Percentiles rank a stretch among this genome's conserved stretches.
Evolutionary conservation across 2,888 invertebrate genomes (phyloP).

Genomic region (Troides aeacus): DNA sequence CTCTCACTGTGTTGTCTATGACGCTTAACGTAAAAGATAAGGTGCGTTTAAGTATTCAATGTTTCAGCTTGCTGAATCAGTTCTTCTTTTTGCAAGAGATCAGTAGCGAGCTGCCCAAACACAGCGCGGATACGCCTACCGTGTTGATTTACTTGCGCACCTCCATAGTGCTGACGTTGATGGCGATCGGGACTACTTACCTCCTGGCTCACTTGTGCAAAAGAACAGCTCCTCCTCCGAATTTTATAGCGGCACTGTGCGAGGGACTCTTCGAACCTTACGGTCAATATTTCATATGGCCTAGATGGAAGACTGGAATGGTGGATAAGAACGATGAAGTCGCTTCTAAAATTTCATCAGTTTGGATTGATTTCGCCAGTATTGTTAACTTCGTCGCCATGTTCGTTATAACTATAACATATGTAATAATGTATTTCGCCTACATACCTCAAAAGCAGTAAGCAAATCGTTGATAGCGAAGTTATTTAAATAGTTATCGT

Average conservation of each 20-base stretch:
- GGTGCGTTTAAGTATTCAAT: constrained; percentile 40
- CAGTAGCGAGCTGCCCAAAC: constrained; percentile 40
- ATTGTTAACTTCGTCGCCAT: constrained; percentile 16
- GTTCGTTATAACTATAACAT: constrained; percentile 8
- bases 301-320: constrained; percentile 38
- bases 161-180: constrained; percentile 43
- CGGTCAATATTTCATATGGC: constrained; percentile 39
- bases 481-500: no score
- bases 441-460: constrained; percentile 8
- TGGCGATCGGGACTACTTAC: constrained; percentile 40
- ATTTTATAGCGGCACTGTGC: constrained; percentile 40
- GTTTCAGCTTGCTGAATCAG: constrained; percentile 45
- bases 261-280: constrained; percentile 36
- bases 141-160: constrained; percentile 46
- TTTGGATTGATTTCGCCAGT: constrained; percentile 16
- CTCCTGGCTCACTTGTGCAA: constrained; percentile 11
- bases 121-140: constrained; percentile 41
- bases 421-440: neutral
- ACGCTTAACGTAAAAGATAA: constrained; percentile 41
- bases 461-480: no score
- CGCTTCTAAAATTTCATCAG: neutral
- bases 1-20: constrained; percentile 40
- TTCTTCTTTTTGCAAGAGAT: constrained; percentile 41
- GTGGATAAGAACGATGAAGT: neutral
- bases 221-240: constrained; percentile 31